A percentile compares a stretch with the other conserved stretches of the same genome.
phyloP scores from a whole-genome alignment of 2,888 invertebrate genomes.

The Trimorus sp. region DNA sequence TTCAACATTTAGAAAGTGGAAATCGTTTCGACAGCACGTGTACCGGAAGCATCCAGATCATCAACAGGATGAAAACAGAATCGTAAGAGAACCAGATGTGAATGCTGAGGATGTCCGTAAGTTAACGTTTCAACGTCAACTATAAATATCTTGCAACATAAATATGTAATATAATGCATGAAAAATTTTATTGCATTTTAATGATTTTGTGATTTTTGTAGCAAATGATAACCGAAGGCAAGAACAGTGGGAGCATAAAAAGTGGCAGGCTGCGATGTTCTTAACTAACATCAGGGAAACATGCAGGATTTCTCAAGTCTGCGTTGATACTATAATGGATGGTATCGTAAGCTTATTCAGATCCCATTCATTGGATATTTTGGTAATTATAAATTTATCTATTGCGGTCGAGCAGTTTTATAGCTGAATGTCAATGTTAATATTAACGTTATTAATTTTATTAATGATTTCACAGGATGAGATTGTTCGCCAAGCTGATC shows the following conservation, averaged over 20 bases:
- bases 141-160: too few species aligned
- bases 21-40: too few species aligned
- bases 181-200: too few species aligned
- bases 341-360: constrained; percentile 8
- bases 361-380: constrained; percentile 3
- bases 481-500: neutral
- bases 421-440: too few species aligned
- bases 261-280: constrained; percentile 32
- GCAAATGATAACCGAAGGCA: neutral
- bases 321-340: neutral
- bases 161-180: too few species aligned
- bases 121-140: too few species aligned
- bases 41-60: too few species aligned
- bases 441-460: neutral
- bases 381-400: constrained; percentile 5
- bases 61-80: too few species aligned
- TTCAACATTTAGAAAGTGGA: too few species aligned
- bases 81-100: too few species aligned
- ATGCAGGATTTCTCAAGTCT: constrained; percentile 4
- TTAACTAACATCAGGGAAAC: constrained; percentile 20
- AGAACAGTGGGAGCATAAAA: neutral
- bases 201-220: neutral
- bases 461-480: neutral
- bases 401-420: too few species aligned
- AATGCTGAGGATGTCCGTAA: too few species aligned